Base-by-base conservation (phyloP, 1,140 invertebrate species). In the Pentalonia nigronervosa region DNA sequence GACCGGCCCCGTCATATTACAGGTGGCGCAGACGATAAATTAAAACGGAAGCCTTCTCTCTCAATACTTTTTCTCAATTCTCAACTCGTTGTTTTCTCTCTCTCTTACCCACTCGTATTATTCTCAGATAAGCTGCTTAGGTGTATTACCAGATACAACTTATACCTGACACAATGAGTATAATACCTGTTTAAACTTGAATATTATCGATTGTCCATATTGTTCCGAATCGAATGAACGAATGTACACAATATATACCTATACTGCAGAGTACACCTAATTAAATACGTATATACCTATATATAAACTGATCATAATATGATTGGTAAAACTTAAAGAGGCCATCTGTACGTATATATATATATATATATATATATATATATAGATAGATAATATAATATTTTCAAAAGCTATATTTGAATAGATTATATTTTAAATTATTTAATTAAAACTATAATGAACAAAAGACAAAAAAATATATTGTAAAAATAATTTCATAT, bases 21-120 rank as follows among this genome's bases (percentile, higher is more conserved):
- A 93, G 81, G 76, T 93, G 91, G 91, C 81, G n/a, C 47, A 56
- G 36, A 86, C 91, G 6, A 93, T 93, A 93, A 93, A 93, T 93
- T 84, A 41, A 53, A 93, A 93, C 91, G 81, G 91, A 86, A 93
- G 91, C 48, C 91, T 81, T 92, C 76, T 83, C 50, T 23, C 45
- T 83, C 76, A 81, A 48, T 83, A 20, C 48, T 89, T 88, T 30
- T 30, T 47, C 30, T 89, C 25, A 56, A 23, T 45, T 87, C 25
- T 90, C 36, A 34, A 91, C 90, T 60, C 20, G 60, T 91, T 23
- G 30, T 47, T 76, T n/a, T 86, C 41, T 81, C 36, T 83, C n/a
- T 21, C 50, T 81, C 20, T 56, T 17, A 11, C 21, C 81, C 81
- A 50, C 47, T 48, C 34, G 86, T 34, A 48, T 88, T 48, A 48